phyloP scores from a whole-genome alignment of 37 sponge, comb jelly and placozoan species.

The Beroe ovata region DNA sequence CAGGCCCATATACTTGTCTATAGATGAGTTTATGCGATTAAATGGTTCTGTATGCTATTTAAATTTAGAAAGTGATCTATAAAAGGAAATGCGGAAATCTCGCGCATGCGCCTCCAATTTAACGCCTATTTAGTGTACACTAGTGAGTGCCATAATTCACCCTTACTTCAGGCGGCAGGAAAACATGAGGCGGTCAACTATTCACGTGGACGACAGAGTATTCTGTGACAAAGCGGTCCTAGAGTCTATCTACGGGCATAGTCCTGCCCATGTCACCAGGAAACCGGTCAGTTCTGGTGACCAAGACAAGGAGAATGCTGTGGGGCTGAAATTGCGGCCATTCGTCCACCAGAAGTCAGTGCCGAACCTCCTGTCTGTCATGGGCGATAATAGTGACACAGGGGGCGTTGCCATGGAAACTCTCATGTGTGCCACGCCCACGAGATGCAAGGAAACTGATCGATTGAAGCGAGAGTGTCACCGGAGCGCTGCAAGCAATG shows the following conservation, averaged over 20 bases:
- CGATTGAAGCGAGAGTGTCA: slow-evolving; percentile 37
- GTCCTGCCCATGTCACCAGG: not conserved
- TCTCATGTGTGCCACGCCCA: not conserved
- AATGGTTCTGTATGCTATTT: too few species aligned
- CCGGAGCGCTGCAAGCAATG: not conserved
- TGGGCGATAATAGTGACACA: not conserved
- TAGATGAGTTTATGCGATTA: too few species aligned
- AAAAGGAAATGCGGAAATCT: too few species aligned
- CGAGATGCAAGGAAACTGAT: not conserved
- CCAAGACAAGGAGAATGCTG: too few species aligned
- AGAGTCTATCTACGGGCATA: slow-evolving; percentile 52
- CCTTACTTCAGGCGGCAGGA: not conserved
- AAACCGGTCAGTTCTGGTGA: not conserved
- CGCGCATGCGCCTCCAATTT: too few species aligned
- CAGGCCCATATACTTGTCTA: too few species aligned
- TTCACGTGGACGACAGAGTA: slow-evolving; percentile 63
- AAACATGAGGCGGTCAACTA: slow-evolving; percentile 22
- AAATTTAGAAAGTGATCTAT: not conserved
- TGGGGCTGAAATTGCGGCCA: not conserved
- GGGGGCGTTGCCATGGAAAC: not conserved
- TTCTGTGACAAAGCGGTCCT: slow-evolving; percentile 65
- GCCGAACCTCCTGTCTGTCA: slow-evolving; percentile 22
- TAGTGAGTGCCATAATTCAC: too few species aligned
- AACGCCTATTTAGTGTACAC: too few species aligned
- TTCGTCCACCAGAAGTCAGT: slow-evolving; percentile 45